These are phyloP conservation scores for Cryptocheilus praepositus DNA, from an alignment of 2,888 invertebrate genomes.

Conservation along the genomic window DNA sequence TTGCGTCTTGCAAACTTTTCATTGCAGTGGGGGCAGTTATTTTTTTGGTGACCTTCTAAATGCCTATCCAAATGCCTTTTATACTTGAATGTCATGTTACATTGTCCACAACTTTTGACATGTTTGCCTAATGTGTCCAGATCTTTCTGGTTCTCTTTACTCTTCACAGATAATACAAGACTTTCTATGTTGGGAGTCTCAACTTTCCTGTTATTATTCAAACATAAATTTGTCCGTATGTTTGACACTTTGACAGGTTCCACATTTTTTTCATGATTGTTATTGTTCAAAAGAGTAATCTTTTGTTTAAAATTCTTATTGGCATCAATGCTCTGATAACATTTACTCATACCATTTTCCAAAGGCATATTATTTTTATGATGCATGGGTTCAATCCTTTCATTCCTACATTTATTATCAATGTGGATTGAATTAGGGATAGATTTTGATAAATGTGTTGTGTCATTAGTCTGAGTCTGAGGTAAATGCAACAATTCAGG, in stretches of 20 bases:
- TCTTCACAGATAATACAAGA: not conserved
- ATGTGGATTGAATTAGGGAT: too few relatives aligned
- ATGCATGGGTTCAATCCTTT: too few relatives aligned
- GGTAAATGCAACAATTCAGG: too few relatives aligned
- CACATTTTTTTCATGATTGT: slow-evolving; percentile 9
- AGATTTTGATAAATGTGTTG: too few relatives aligned
- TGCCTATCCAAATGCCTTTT: slow-evolving; percentile 68
- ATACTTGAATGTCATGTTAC: slow-evolving; percentile 65
- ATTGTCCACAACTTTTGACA: slow-evolving; percentile 56
- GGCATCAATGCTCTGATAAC: too few relatives aligned
- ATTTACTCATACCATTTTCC: too few relatives aligned
- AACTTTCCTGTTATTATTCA: slow-evolving; percentile 6
- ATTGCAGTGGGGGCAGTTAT: slow-evolving; percentile 69
- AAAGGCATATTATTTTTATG: too few relatives aligned
- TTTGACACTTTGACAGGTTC: slow-evolving; percentile 13
- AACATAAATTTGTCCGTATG: too few relatives aligned
- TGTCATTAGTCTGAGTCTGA: too few relatives aligned
- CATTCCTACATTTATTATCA: too few relatives aligned
- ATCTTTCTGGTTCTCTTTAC: slow-evolving; percentile 15
- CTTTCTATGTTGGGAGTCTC: slow-evolving; percentile 20
- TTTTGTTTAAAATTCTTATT: not conserved
- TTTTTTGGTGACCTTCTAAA: slow-evolving; percentile 68
- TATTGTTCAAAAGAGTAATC: slow-evolving; percentile 17
- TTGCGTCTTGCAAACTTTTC: slow-evolving; percentile 67
- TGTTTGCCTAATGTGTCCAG: slow-evolving; percentile 27